Evolutionary conservation across 2,888 invertebrate species (phyloP).

Genomic region (Drosophila mimetica): DNA sequence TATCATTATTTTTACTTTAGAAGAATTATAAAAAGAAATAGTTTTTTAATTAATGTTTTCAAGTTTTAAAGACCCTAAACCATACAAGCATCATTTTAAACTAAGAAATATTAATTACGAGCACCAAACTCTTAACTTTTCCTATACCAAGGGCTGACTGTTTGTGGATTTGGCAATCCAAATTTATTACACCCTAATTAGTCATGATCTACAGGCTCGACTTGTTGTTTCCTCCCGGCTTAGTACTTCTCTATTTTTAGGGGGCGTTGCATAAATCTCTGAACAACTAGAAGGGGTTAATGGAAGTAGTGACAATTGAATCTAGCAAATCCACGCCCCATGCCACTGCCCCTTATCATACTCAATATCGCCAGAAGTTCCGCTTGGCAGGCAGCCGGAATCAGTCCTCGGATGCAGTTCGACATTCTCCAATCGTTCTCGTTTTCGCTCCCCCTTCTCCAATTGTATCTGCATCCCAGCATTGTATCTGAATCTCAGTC

Average conservation of each 20-base stretch:
- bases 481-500: slow-evolving; percentile 16
- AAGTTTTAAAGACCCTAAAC: too few species aligned
- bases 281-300: slow-evolving; percentile 5
- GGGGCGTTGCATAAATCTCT: slow-evolving; percentile 36
- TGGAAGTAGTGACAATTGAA: slow-evolving; percentile 53
- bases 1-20: too few species aligned
- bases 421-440: slow-evolving; percentile 48
- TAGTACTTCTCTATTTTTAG: slow-evolving; percentile 7
- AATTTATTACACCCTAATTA: slow-evolving; percentile 65
- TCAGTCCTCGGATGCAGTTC: slow-evolving; percentile 52
- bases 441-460: slow-evolving; percentile 20
- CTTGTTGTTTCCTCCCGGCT: slow-evolving; percentile 1
- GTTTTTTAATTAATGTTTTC: too few species aligned
- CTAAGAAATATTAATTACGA: too few species aligned
- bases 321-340: slow-evolving; percentile 36
- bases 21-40: too few species aligned
- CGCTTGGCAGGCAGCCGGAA: slow-evolving; percentile 65
- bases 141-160: slow-evolving; percentile 1
- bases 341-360: slow-evolving; percentile 49
- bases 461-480: slow-evolving; percentile 8
- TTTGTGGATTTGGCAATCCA: slow-evolving; percentile 10
- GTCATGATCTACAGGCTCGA: slow-evolving; percentile 47
- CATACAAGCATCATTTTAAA: too few species aligned
- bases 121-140: not conserved
- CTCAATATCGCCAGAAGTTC: slow-evolving; percentile 56